Conservation (phyloP, 1,140 invertebrate species). For the Drosophila sulfurigaster region DNA sequence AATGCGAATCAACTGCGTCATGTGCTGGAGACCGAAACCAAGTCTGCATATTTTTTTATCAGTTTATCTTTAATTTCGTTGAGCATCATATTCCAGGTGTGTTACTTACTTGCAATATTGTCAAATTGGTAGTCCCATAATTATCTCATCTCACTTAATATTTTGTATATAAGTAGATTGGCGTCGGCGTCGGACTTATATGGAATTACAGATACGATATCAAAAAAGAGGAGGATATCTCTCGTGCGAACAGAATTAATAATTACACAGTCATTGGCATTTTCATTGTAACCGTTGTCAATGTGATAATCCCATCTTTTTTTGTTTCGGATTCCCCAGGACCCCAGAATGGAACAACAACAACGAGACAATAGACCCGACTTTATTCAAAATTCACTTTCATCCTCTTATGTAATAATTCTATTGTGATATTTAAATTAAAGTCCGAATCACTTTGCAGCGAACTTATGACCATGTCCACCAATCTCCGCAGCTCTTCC, state of each 20-base stretch:
- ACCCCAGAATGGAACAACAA: too few species aligned
- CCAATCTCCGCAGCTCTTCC: too few species aligned
- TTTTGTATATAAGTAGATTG: constrained; percentile 86
- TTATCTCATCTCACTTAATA: neutral
- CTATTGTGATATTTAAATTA: constrained; percentile 61
- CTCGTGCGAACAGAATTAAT: constrained; percentile 91
- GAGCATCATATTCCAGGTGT: constrained; percentile 92
- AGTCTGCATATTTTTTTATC: constrained; percentile 91
- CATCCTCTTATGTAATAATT: constrained; percentile 37
- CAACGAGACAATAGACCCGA: neutral
- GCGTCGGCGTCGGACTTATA: constrained; percentile 92
- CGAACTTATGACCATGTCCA: too few species aligned
- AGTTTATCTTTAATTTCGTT: constrained; percentile 91
- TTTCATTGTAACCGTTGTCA: constrained; percentile 93
- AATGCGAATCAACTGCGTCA: constrained; percentile 96
- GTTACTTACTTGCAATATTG: constrained; percentile 7
- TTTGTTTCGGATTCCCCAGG: constrained; percentile 87
- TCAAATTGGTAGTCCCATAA: constrained; percentile 26
- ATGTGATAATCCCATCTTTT: constrained; percentile 94
- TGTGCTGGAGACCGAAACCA: constrained; percentile 89
- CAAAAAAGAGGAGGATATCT: constrained; percentile 90
- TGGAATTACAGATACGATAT: constrained; percentile 93
- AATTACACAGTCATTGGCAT: constrained; percentile 93
- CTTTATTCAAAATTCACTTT: constrained; percentile 34
- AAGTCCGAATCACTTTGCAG: constrained; percentile 26